Evolutionary conservation across 2,797 vertebrate species (phyloP).

Genomic region (Tauraco hartlaubi): DNA sequence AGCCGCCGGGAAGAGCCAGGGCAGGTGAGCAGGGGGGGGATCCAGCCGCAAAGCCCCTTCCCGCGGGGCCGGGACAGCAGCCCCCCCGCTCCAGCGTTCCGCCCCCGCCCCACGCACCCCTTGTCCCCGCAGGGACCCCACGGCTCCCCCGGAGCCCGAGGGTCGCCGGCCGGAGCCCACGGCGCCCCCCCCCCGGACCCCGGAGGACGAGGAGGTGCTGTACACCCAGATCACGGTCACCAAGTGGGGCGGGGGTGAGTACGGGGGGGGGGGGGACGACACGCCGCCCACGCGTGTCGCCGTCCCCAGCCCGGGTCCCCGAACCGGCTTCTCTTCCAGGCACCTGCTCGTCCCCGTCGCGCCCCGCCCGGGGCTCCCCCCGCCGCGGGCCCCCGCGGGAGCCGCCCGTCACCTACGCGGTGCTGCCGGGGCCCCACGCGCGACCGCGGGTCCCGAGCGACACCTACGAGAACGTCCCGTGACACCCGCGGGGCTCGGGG

Average conservation of each 20-base stretch:
- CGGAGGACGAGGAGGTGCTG: neutral
- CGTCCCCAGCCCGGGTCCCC: neutral
- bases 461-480: neutral
- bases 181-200: no score
- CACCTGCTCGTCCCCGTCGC: no score
- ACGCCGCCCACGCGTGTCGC: neutral
- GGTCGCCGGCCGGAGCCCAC: neutral
- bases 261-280: neutral
- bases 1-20: neutral
- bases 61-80: neutral
- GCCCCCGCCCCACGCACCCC: fast-evolving
- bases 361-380: neutral
- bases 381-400: neutral
- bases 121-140: neutral
- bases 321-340: neutral
- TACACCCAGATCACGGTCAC: neutral
- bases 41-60: neutral
- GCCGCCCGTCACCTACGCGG: neutral
- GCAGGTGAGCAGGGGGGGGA: neutral
- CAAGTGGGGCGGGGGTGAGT: neutral
- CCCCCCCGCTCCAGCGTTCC: neutral
- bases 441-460: neutral
- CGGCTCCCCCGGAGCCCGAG: no score
- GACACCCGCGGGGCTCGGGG: neutral
- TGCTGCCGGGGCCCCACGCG: neutral